phyloP scores from a whole-genome alignment of 2,113 vertebrate genomes.

The Callipepla californica region DNA sequence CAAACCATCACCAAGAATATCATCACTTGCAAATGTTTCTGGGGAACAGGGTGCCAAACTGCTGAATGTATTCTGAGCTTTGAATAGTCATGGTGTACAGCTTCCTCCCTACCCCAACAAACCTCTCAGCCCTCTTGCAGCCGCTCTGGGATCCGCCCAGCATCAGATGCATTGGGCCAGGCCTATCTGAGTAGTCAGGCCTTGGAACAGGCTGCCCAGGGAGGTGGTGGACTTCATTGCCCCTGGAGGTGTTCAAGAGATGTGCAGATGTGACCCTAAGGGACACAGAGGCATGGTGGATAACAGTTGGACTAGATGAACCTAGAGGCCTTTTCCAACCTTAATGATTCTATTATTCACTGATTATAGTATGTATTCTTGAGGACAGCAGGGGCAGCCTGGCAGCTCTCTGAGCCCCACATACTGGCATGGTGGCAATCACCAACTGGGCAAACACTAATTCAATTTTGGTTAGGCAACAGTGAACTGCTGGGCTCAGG shows the following conservation, averaged over 20 bases:
- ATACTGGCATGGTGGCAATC: not conserved
- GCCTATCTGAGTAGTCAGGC: too few species aligned
- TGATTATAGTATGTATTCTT: not conserved
- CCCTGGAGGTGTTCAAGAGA: too few species aligned
- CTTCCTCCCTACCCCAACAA: not conserved
- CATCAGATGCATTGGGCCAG: not conserved
- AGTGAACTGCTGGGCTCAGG: not conserved
- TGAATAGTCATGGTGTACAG: not conserved
- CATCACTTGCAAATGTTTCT: constrained; percentile 26
- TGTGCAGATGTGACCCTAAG: too few species aligned
- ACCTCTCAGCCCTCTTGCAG: not conserved
- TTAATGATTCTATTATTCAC: too few species aligned
- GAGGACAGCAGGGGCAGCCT: not conserved
- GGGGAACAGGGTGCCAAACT: constrained; percentile 21
- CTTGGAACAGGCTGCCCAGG: too few species aligned
- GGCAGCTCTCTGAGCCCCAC: not conserved
- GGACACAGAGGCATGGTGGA: too few species aligned
- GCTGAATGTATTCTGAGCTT: not conserved
- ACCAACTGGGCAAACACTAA: not conserved
- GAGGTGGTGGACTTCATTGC: too few species aligned
- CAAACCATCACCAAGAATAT: constrained; percentile 48
- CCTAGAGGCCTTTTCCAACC: too few species aligned
- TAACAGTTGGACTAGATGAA: too few species aligned
- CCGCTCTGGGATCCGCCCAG: not conserved
- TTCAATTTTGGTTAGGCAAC: not conserved